These are phyloP conservation scores for Metopolophium dirhodum DNA, from an alignment of 1,140 invertebrate species.

Conservation along the genomic window DNA sequence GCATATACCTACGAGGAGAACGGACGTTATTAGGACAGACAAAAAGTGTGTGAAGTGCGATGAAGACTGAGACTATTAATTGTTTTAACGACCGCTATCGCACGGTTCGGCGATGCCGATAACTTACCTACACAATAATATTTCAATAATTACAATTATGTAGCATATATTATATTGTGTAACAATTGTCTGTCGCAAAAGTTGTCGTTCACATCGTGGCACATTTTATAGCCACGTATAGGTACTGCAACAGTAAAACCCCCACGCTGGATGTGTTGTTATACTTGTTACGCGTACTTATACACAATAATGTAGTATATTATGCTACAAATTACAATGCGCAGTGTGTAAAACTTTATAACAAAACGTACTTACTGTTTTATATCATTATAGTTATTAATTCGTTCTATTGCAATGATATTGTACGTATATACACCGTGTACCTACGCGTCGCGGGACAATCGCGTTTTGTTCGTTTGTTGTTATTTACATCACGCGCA, in stretches of 20 bases:
- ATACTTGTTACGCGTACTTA: background rate
- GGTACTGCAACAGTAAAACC: background rate
- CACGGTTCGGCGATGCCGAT: too few species aligned
- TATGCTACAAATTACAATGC: background rate
- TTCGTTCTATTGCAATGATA: background rate
- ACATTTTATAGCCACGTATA: background rate
- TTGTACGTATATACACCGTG: background rate
- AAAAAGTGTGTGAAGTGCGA: too few species aligned
- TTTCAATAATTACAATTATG: too few species aligned
- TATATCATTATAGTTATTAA: background rate
- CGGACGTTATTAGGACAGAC: too few species aligned
- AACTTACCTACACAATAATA: too few species aligned
- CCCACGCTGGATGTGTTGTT: background rate
- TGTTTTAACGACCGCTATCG: too few species aligned
- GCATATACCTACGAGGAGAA: too few species aligned
- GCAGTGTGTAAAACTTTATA: background rate
- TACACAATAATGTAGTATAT: background rate
- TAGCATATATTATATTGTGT: too few species aligned
- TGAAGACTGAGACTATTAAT: too few species aligned
- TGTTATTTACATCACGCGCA: background rate
- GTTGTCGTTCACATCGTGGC: background rate
- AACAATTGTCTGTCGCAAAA: background rate
- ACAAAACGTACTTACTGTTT: background rate
- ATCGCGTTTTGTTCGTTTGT: slow-evolving; percentile 10
- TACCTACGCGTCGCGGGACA: background rate